These are phyloP conservation scores for Platygyra sinensis DNA, from an alignment of 64 coral and sea anemone genomes.

Conservation along the genomic window DNA sequence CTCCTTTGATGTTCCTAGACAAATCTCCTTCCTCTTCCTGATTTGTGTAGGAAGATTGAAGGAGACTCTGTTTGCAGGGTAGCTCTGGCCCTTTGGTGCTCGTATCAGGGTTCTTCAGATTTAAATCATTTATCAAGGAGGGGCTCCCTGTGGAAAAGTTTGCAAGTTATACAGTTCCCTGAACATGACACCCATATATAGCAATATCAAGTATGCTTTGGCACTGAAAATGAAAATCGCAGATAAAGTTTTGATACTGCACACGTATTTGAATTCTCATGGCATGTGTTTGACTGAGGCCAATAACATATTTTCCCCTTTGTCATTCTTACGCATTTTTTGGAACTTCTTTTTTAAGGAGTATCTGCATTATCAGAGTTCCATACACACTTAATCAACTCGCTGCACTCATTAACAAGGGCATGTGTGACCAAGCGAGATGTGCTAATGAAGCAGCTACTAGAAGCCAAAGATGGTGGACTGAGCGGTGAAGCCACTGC, in stretches of 20 bases:
- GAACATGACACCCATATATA: too few species aligned
- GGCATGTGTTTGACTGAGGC: too few species aligned
- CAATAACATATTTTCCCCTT: neutral
- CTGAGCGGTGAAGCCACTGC: neutral
- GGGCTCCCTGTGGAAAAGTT: too few species aligned
- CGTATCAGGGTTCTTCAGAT: too few species aligned
- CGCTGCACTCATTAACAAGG: conserved; percentile 31
- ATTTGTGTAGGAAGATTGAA: too few species aligned
- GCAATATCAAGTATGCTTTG: neutral
- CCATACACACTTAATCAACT: conserved; percentile 30
- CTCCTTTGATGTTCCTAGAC: too few species aligned
- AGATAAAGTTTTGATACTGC: neutral
- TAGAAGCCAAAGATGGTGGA: conserved; percentile 43
- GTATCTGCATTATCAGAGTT: conserved; percentile 45
- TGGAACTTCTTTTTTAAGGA: conserved; percentile 1
- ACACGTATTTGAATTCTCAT: too few species aligned
- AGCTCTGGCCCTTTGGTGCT: too few species aligned
- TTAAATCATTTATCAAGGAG: too few species aligned
- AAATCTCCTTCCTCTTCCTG: too few species aligned
- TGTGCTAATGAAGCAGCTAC: conserved; percentile 27
- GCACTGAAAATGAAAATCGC: neutral
- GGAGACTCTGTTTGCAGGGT: too few species aligned
- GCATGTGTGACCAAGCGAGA: conserved; percentile 50
- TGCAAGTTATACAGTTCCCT: too few species aligned
- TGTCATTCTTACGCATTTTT: neutral